Conservation (phyloP, 2,888 invertebrate species). For the Imbricaverruca yamaguchii region DNA sequence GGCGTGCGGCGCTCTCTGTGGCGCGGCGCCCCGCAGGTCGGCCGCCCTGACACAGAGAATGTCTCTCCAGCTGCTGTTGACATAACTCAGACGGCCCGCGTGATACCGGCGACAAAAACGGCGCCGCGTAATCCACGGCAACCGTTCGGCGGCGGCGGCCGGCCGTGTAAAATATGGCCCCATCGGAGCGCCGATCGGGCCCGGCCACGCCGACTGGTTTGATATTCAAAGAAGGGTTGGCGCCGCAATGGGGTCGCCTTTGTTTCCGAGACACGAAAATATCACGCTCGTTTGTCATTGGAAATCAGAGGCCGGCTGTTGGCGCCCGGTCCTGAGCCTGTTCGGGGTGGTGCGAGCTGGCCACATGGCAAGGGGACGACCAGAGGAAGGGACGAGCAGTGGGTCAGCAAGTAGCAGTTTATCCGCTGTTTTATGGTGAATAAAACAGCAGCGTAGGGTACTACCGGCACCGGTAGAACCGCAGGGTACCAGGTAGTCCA, state of each 20-base stretch:
- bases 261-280: neutral
- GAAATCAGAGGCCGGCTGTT: constrained; percentile 5
- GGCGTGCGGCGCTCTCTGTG: too few species aligned
- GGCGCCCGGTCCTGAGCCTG: neutral
- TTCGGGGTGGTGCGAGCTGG: too few species aligned
- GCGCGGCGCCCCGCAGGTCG: too few species aligned
- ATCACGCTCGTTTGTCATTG: constrained; percentile 11
- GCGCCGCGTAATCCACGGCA: neutral
- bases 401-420: neutral
- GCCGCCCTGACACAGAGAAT: neutral
- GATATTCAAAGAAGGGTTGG: neutral
- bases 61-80: constrained; percentile 6
- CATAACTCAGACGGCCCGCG: neutral
- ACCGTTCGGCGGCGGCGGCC: neutral
- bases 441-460: neutral
- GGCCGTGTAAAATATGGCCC: neutral
- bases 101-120: neutral
- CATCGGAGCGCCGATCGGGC: neutral
- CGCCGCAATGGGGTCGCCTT: neutral
- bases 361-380: too few species aligned
- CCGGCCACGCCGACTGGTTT: neutral
- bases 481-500: too few species aligned
- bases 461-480: neutral
- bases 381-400: too few species aligned
- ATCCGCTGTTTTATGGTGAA: neutral